Conservation (phyloP, 2,888 invertebrate species). For the Brenthis ino region DNA sequence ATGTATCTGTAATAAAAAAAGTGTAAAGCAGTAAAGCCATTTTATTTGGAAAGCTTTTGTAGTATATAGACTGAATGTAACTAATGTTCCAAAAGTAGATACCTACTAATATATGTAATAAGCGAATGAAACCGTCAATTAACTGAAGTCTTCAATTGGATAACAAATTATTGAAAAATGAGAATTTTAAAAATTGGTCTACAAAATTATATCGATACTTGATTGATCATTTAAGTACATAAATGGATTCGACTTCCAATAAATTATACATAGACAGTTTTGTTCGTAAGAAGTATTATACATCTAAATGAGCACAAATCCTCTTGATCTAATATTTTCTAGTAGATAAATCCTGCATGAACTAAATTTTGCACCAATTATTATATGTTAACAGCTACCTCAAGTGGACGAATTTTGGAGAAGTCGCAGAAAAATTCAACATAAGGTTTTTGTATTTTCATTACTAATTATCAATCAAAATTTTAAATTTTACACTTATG, state of each 20-base stretch:
- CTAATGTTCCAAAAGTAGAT: not conserved
- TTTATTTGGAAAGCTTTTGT: no score
- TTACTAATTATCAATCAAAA: constrained; percentile 11
- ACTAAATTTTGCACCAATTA: constrained; percentile 39
- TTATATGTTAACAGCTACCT: constrained; percentile 39
- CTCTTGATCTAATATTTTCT: constrained; percentile 14
- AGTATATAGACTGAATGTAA: not conserved
- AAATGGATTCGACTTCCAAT: not conserved
- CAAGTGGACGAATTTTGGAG: constrained; percentile 29
- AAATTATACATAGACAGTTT: constrained; percentile 1
- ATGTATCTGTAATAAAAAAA: no score
- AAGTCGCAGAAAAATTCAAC: constrained; percentile 15
- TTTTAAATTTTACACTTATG: not conserved
- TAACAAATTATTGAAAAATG: no score
- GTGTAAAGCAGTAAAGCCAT: no score
- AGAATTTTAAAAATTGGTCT: no score
- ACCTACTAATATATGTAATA: not conserved
- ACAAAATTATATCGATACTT: no score
- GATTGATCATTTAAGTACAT: no score
- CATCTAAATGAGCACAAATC: constrained; percentile 1
- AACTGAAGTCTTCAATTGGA: not conserved
- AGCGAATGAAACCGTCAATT: constrained; percentile 5
- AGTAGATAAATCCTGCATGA: constrained; percentile 37
- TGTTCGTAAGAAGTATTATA: not conserved
- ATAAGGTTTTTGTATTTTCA: constrained; percentile 40